A percentile compares a stretch with the other conserved stretches of the same genome.
Conservation (phyloP, 2,888 invertebrate species). For the Dasysyrphus albostriatus region DNA sequence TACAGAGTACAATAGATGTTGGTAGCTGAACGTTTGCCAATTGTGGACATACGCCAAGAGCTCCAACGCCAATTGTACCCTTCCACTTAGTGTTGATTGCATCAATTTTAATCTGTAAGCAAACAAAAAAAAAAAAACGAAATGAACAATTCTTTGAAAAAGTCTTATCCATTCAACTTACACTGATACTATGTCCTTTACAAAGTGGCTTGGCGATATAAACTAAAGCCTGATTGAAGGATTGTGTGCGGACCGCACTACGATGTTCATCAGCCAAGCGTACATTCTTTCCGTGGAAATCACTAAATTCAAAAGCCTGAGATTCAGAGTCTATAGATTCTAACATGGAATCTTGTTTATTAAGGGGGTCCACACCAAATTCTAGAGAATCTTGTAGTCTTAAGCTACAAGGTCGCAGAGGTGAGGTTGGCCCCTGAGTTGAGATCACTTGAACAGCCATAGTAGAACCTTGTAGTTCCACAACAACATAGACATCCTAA, state of each 20-base stretch:
- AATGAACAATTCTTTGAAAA: not conserved
- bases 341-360: constrained; percentile 84
- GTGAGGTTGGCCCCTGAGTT: constrained; percentile 85
- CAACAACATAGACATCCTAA: constrained; percentile 91
- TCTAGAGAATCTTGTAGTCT: constrained; percentile 87
- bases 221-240: constrained; percentile 93
- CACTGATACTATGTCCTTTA: constrained; percentile 89
- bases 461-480: constrained; percentile 92
- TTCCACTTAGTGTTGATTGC: constrained; percentile 90
- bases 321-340: constrained; percentile 84
- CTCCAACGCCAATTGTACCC: constrained; percentile 91
- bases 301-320: constrained; percentile 89
- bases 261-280: constrained; percentile 87
- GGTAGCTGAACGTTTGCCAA: constrained; percentile 88
- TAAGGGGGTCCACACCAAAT: constrained; percentile 85
- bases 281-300: constrained; percentile 93
- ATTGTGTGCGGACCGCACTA: constrained; percentile 89
- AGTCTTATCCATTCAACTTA: constrained; percentile 80
- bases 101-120: constrained; percentile 88
- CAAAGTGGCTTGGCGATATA: constrained; percentile 88
- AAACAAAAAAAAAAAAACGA: not conserved
- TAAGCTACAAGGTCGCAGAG: constrained; percentile 84
- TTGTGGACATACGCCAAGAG: constrained; percentile 90
- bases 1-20: constrained; percentile 90
- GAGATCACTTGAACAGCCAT: constrained; percentile 90